Percentiles rank a stretch among this genome's conserved stretches.
These are phyloP conservation scores for Gymnarchus niloticus DNA, from an alignment of 2,113 vertebrate genomes.

Conservation along the genomic window DNA sequence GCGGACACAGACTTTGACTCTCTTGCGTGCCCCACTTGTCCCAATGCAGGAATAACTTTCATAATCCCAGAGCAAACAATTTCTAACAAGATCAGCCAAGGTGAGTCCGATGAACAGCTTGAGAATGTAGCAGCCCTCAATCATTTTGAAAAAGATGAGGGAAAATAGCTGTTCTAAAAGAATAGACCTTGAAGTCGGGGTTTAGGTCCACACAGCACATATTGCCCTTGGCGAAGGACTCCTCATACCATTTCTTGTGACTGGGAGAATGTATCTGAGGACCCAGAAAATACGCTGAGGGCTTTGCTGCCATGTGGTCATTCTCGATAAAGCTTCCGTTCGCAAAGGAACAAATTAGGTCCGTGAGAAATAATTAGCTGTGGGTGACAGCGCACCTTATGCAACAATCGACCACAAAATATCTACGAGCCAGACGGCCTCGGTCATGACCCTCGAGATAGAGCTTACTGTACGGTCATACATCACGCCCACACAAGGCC, in stretches of 20 bases:
- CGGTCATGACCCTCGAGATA: not conserved
- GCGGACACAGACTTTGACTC: not conserved
- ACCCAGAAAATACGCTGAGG: not conserved
- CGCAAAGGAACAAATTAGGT: not conserved
- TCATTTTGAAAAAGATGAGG: constrained; percentile 2
- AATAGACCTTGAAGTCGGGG: not conserved
- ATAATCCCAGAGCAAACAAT: constrained; percentile 13
- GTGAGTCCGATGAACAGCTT: not conserved
- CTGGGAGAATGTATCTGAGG: not conserved
- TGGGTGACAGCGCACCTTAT: not conserved
- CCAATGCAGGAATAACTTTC: not conserved
- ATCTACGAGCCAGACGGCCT: not conserved
- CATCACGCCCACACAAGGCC: not conserved
- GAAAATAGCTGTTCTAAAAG: not conserved
- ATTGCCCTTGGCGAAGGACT: constrained; percentile 19
- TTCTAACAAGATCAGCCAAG: not conserved
- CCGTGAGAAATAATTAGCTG: not conserved
- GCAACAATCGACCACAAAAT: not conserved
- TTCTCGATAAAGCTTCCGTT: not conserved
- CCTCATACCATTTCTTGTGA: not conserved
- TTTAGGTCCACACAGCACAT: not conserved
- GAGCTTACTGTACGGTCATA: not conserved
- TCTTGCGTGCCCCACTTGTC: not conserved
- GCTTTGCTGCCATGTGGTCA: not conserved
- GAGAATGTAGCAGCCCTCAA: not conserved